Base-by-base conservation (phyloP, 2,888 invertebrate genomes). In the Ormyrus nitidulus region DNA sequence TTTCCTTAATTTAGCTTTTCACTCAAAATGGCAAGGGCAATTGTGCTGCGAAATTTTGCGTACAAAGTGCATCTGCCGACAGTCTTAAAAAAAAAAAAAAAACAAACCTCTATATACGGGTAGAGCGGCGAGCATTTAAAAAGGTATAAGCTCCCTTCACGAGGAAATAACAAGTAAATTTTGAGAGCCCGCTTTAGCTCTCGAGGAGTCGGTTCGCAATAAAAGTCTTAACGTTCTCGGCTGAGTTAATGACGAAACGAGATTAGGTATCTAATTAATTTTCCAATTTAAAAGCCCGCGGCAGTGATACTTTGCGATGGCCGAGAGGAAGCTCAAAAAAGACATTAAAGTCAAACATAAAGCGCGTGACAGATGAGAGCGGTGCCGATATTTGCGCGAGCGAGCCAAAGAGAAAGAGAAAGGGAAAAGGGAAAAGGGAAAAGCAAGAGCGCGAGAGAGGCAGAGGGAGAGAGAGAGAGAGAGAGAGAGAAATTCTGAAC, bases 401-500 rank as follows among this genome's bases (percentile, higher is more conserved):
- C 54, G 62, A 59, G 59, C 13, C 13, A 58, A 10, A 56, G 19
- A 11, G 49, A 34, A 8, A 6, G n/a, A n/a, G 19, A n/a, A 54
- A 8, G 3, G 19, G n/a, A 46, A 59, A 10, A 46, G n/a, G 34
- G 19, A 54, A 0, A 48, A 19, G 19, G 19, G 49, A 46, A 10
- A 19, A 19, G 49, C 19, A 65, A 13, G 8, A 66, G 34, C 13
- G 49, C 54, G 54, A 54, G 9, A 46, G 46, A 72, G 3, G 64
- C 7, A 4, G 54, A 62, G 34, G 56, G 19, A 56, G 2, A 75
- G 44, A 62, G 62, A 46, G 62, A 62, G 19, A 34, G 62, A 72
- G 54, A 54, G 51, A 65, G 48, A 77, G 59, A 61, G 64, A 59
- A 62, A 73, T 80, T 64, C 19, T 19, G 73, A 79, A 76, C 79